Evolutionary conservation across 1,140 invertebrate species (phyloP), one percentile per base, ranked within the genome.

Genomic region (Mamestra configurata): DNA sequence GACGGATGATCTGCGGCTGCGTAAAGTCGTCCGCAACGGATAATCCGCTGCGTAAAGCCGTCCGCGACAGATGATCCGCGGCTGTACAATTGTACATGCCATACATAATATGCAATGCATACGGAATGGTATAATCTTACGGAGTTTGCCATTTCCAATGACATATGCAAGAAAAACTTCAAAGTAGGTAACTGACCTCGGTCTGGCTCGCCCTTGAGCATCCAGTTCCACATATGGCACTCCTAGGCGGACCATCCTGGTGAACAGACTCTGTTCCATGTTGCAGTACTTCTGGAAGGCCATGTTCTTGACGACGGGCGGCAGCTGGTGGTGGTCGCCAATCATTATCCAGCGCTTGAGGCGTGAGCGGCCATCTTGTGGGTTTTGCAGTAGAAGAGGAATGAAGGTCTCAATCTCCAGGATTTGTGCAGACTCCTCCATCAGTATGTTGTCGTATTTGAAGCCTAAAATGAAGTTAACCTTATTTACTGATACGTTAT

Each of bases 261-360:
- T 99, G 91, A 99, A 99, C 3, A 99, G 95, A 40, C 98, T 99
- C 92, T 99, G 99, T 90, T 99, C 99, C 99, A 99, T 99, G 90
- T 99, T 99, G 6, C 98, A 99, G 94, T 99, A 99, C 92, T 99
- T 99, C 94, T 99, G 99, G 94, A 99, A 99, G 15, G 99, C 99
- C 98, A 99, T 99, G 92, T 99, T 99, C 94, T 99, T 99, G 46
- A 99, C 99, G 10, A 99, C 99, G 0, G 99, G 99, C 0, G 99
- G 99, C 81, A 99, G 95, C 93, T 99, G 99, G 95, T 99, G 98
- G 94, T 99, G 99, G 96, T 99, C 99, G 6, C 99, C 99, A 89
- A 99, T 99, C 99, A 99, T 99, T 71, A 99, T 99, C 99, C 99
- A 99, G 13, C 99, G 96, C 95, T 99, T 99, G 37, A 99, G 93